Evolutionary conservation across 2,888 invertebrate species (phyloP), one percentile per base, ranked within the genome.

Genomic region (Odontocolon sp.): DNA sequence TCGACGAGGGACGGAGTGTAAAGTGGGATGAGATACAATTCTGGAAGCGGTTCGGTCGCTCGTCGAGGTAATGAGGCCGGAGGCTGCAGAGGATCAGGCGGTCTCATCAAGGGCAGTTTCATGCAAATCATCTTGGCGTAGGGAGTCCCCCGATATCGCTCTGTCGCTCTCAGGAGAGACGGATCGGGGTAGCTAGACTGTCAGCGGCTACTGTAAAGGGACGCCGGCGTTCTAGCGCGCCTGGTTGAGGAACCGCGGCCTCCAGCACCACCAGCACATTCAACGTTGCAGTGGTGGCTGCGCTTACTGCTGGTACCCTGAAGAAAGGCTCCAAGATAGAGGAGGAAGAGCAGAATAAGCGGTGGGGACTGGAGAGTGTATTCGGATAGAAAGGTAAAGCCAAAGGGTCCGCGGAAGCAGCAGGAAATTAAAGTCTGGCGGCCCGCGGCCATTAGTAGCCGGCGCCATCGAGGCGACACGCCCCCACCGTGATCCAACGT

Each of bases 361-460:
- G 52, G 59, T 57, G 76, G 77, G 50, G 67, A 77, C 80, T 82
- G 82, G 74, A 75, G 77, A 82, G 80, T 74, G 79, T 82, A 88
- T 87, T 88, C 84, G 86, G 87, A 87, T 85, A 78, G 85, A 87
- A 87, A 87, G 87, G 88, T 87, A 86, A 84, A 87, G 82, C 84
- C 85, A 87, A 86, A 88, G 88, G 87, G 88, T 87, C 88, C 89
- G 89, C 89, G 89, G 89, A 88, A 88, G 90, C 90, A 87, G 88
- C 90, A 91, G 91, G 91, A 91, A 91, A 91, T 91, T 91, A 90
- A 91, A 89, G 91, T 91, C 91, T 91, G 91, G 89, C 89, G 87
- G 89, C 85, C 88, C 86, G 90, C 88, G 87, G 90, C 90, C 90
- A 90, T 91, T 91, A 91, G 88, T 88, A 89, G 89, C 88, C 90